Evolutionary conservation across 2,888 invertebrate species (phyloP).

Genomic region (Sylvicola cinctus): DNA sequence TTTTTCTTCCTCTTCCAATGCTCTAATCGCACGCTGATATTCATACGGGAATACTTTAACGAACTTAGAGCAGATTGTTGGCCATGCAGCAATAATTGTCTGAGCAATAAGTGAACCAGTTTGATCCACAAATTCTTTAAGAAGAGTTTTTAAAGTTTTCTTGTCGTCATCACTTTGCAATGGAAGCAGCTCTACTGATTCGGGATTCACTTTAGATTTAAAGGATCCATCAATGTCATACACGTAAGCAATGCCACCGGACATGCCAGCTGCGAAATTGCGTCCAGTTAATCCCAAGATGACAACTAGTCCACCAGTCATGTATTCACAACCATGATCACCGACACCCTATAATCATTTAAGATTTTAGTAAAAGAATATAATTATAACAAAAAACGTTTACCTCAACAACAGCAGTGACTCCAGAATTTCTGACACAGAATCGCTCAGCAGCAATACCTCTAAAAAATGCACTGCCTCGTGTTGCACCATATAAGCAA

Average conservation of each 20-base stretch:
- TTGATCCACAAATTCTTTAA: slow-evolving; percentile 67
- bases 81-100: slow-evolving; percentile 62
- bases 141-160: slow-evolving; percentile 46
- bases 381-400: too few relatives aligned
- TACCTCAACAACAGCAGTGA: slow-evolving; percentile 78
- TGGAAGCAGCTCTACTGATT: slow-evolving; percentile 81
- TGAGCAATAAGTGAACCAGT: slow-evolving; percentile 73
- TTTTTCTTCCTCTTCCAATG: slow-evolving; percentile 27
- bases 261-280: slow-evolving; percentile 99
- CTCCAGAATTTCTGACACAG: slow-evolving; percentile 96
- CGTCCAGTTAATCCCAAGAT: slow-evolving; percentile 88
- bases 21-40: slow-evolving; percentile 75
- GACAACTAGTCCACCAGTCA: slow-evolving; percentile 88
- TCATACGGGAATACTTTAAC: slow-evolving; percentile 96
- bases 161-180: slow-evolving; percentile 61
- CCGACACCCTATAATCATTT: slow-evolving; percentile 79
- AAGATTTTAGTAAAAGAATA: too few relatives aligned
- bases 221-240: slow-evolving; percentile 77
- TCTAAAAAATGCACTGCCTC: slow-evolving; percentile 82
- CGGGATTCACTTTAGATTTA: slow-evolving; percentile 75
- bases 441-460: slow-evolving; percentile 97
- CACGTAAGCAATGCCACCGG: slow-evolving; percentile 85
- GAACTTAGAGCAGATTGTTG: slow-evolving; percentile 51
- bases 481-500: slow-evolving; percentile 91
- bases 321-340: slow-evolving; percentile 99